These are phyloP conservation scores for Portunus trituberculatus DNA, from an alignment of 1,140 invertebrate genomes.

Conservation along the genomic window DNA sequence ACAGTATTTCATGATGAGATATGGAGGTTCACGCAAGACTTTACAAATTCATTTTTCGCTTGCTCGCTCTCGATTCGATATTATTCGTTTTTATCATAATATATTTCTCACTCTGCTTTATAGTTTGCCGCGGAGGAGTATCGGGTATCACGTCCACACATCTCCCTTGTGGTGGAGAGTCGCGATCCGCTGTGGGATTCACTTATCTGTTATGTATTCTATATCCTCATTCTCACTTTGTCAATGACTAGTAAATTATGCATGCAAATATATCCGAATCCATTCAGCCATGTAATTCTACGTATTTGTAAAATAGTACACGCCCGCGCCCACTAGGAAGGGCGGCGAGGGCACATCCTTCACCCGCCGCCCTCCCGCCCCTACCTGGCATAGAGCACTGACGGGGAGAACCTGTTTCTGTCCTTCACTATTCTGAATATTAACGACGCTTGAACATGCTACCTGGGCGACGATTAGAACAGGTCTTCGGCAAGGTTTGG, in stretches of 20 bases:
- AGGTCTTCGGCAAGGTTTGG: not conserved
- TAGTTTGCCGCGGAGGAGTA: not conserved
- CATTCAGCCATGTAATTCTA: constrained; percentile 22
- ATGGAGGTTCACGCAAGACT: no score
- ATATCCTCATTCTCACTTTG: constrained; percentile 13
- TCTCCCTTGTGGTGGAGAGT: no score
- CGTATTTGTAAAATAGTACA: constrained; percentile 15
- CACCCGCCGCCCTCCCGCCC: constrained; percentile 2
- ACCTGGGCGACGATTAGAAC: constrained; percentile 39
- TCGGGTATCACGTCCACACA: not conserved
- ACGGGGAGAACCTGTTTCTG: constrained; percentile 35
- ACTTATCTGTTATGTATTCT: constrained; percentile 2
- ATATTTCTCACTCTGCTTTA: not conserved
- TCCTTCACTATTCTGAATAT: constrained; percentile 39
- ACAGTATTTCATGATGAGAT: no score
- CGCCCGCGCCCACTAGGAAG: not conserved
- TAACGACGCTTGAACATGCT: constrained; percentile 37
- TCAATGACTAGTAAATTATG: constrained; percentile 14
- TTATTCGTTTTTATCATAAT: no score
- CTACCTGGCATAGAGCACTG: constrained; percentile 9
- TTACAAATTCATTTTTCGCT: no score
- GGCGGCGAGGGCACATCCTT: not conserved
- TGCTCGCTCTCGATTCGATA: no score
- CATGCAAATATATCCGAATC: constrained; percentile 22
- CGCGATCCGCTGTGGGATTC: not conserved